These are phyloP conservation scores for Chrysodeixis includens DNA, from an alignment of 2,888 invertebrate species.

Conservation along the genomic window DNA sequence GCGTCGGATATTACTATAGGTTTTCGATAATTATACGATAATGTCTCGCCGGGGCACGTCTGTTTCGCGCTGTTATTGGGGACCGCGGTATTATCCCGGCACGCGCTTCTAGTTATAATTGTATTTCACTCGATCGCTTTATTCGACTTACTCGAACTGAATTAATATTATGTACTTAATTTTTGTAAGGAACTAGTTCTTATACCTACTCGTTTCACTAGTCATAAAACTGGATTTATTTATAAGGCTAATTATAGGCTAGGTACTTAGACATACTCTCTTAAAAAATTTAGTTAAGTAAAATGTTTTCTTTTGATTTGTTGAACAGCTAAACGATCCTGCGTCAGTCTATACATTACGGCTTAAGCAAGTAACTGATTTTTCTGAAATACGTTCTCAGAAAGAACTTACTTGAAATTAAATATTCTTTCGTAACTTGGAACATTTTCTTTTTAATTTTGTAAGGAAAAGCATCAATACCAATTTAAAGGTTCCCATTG, in stretches of 20 bases:
- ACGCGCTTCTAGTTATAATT: constrained; percentile 46
- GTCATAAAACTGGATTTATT: background rate
- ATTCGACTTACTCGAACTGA: constrained; percentile 28
- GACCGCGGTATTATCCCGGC: constrained; percentile 34
- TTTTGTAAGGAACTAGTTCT: constrained; percentile 17
- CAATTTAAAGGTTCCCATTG: constrained; percentile 1
- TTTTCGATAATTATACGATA: constrained; percentile 68
- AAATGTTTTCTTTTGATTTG: background rate
- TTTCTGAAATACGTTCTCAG: background rate
- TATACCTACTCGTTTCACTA: background rate
- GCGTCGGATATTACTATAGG: constrained; percentile 65
- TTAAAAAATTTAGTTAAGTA: background rate
- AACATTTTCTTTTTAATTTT: constrained; percentile 2
- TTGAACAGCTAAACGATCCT: background rate
- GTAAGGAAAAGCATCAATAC: constrained; percentile 6
- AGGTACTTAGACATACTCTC: background rate
- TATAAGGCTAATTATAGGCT: background rate
- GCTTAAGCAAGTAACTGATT: constrained; percentile 5
- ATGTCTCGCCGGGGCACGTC: constrained; percentile 46
- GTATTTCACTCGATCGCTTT: constrained; percentile 35
- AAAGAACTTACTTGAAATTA: constrained; percentile 1
- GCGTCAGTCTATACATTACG: background rate
- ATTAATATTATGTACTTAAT: constrained; percentile 26
- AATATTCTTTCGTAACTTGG: background rate
- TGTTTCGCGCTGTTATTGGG: constrained; percentile 45